Conservation (phyloP, 2,888 invertebrate genomes). For the Balanococcus diminutus region DNA sequence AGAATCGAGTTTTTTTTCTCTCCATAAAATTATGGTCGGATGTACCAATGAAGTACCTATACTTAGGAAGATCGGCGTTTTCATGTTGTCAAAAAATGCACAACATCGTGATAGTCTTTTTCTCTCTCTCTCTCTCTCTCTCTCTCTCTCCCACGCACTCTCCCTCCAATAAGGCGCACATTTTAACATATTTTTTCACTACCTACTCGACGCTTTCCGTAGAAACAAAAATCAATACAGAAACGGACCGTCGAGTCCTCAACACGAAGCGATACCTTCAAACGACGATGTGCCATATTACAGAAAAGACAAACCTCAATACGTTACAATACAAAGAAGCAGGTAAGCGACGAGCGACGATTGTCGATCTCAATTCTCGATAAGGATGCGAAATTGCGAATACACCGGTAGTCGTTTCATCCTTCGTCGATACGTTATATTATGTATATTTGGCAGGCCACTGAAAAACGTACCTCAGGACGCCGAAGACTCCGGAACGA, state of each 20-base stretch:
- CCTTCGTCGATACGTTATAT: not conserved
- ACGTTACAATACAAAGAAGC: constrained; percentile 74
- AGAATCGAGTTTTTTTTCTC: too few relatives aligned
- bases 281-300: constrained; percentile 60
- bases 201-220: not conserved
- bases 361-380: too few relatives aligned
- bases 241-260: constrained; percentile 67
- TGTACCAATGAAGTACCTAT: too few relatives aligned
- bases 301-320: constrained; percentile 66
- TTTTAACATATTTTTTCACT: too few relatives aligned
- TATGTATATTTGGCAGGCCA: constrained; percentile 45
- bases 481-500: constrained; percentile 42
- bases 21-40: too few relatives aligned
- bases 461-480: constrained; percentile 51
- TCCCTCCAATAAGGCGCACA: too few relatives aligned
- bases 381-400: too few relatives aligned
- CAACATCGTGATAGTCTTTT: too few relatives aligned
- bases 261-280: constrained; percentile 65
- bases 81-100: too few relatives aligned
- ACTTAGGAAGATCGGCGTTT: too few relatives aligned
- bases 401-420: not conserved
- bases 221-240: constrained; percentile 61
- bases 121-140: too few relatives aligned
- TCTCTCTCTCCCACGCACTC: too few relatives aligned
- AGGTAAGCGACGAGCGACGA: constrained; percentile 58